Percentiles rank a stretch among this genome's conserved stretches.
Evolutionary conservation across 2,888 invertebrate genomes (phyloP).

Genomic region (Elgonia sp.): DNA sequence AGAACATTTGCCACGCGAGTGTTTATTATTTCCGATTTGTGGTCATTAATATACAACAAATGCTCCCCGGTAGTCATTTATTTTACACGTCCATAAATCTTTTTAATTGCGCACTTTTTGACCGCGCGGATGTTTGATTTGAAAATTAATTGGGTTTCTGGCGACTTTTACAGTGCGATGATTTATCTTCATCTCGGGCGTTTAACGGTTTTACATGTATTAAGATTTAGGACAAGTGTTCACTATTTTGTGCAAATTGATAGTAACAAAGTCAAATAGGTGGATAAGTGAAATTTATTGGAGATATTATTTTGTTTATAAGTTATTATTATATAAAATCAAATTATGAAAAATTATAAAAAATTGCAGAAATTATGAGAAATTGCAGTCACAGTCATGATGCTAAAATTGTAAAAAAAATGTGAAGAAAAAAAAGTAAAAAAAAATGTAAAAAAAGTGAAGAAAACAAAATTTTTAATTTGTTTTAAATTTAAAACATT

Average conservation of each 20-base stretch:
- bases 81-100: constrained; percentile 66
- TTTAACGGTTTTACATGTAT: constrained; percentile 25
- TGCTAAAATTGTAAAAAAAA: too few species aligned
- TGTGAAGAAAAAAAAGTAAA: too few species aligned
- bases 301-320: too few species aligned
- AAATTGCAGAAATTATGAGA: too few species aligned
- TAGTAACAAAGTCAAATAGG: too few species aligned
- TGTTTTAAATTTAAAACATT: too few species aligned
- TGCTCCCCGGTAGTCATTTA: constrained; percentile 59
- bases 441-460: too few species aligned
- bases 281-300: too few species aligned
- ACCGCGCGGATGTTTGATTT: constrained; percentile 57
- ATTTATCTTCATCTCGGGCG: constrained; percentile 32
- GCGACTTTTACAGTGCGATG: constrained; percentile 44
- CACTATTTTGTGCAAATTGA: neutral
- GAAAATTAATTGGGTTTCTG: constrained; percentile 61
- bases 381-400: too few species aligned
- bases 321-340: too few species aligned
- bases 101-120: constrained; percentile 64
- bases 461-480: too few species aligned
- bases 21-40: constrained; percentile 71
- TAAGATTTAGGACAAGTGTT: neutral
- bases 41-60: constrained; percentile 68
- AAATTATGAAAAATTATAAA: too few species aligned
- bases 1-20: constrained; percentile 72